phyloP scores from a whole-genome alignment of 1,140 invertebrate species.

The Scaptodrosophila lebanonensis region DNA sequence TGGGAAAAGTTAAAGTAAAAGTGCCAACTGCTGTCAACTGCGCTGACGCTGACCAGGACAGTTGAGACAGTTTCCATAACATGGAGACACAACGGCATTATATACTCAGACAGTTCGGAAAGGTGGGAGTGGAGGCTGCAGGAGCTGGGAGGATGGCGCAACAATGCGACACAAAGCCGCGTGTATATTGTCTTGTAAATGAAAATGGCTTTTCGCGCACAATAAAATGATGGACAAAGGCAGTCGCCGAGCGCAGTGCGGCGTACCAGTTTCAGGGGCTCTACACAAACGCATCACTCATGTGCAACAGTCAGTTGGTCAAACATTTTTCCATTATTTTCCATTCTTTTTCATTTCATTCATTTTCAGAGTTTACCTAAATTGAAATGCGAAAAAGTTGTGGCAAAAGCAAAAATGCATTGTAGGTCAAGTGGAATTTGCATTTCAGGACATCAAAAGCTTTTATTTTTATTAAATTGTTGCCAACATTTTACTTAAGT shows the following conservation, averaged over 20 bases:
- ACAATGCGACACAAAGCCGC: constrained; percentile 30
- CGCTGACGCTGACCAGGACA: constrained; percentile 2
- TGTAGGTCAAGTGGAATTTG: constrained; percentile 25
- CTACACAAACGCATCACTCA: too few species aligned
- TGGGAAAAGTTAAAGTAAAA: not conserved
- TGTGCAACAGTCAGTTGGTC: too few species aligned
- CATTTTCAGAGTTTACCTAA: constrained; percentile 26
- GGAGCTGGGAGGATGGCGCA: not conserved
- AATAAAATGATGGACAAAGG: constrained; percentile 37
- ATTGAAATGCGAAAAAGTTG: constrained; percentile 37
- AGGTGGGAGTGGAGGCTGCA: not conserved
- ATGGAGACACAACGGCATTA: constrained; percentile 23
- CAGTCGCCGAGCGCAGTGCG: too few species aligned
- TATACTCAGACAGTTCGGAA: constrained; percentile 28
- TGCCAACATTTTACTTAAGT: too few species aligned
- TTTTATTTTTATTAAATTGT: too few species aligned
- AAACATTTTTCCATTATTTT: too few species aligned
- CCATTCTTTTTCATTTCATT: too few species aligned
- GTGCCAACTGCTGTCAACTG: constrained; percentile 9
- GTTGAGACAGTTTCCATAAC: constrained; percentile 24
- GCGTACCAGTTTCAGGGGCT: too few species aligned
- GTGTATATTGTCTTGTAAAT: constrained; percentile 62
- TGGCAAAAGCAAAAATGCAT: constrained; percentile 2
- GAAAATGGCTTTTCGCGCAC: constrained; percentile 64
- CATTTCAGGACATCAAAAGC: too few species aligned